Conservation (phyloP, 1,140 invertebrate genomes). For the Drosophila neocordata region DNA sequence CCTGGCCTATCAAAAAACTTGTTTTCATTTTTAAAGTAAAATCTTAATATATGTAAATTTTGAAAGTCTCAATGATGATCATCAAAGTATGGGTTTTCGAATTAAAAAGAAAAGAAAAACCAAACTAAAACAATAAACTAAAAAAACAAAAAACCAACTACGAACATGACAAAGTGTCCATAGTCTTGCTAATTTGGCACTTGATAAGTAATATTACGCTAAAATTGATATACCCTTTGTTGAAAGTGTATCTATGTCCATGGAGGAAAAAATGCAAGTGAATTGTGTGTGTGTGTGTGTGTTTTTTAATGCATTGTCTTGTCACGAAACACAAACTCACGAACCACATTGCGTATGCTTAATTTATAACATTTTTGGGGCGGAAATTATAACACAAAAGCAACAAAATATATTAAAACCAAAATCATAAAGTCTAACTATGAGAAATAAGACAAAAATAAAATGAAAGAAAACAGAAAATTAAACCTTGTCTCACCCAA, state of each 20-base stretch:
- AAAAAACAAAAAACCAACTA: too few species aligned
- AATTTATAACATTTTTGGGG: conserved; percentile 44
- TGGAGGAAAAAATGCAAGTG: conserved; percentile 43
- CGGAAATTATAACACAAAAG: conserved; percentile 54
- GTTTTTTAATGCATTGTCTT: conserved; percentile 58
- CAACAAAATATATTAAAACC: conserved; percentile 13
- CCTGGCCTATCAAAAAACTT: conserved; percentile 25
- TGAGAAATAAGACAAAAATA: conserved; percentile 44
- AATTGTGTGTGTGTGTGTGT: conserved; percentile 28
- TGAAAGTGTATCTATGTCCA: background rate
- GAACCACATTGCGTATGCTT: conserved; percentile 52
- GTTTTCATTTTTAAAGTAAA: conserved; percentile 20
- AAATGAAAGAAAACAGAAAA: conserved; percentile 18
- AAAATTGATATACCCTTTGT: background rate
- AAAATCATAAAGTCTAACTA: conserved; percentile 13
- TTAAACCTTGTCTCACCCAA: conserved; percentile 30
- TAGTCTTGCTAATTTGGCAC: too few species aligned
- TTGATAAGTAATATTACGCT: too few species aligned
- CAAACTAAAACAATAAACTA: background rate
- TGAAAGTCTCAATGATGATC: conserved; percentile 47
- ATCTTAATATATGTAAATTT: conserved; percentile 23
- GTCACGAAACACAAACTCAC: conserved; percentile 19
- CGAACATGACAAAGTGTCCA: too few species aligned
- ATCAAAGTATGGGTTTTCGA: conserved; percentile 15
- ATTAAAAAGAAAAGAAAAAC: background rate